Conservation (phyloP, 2,113 vertebrate species). For the Camelus bactrianus region DNA sequence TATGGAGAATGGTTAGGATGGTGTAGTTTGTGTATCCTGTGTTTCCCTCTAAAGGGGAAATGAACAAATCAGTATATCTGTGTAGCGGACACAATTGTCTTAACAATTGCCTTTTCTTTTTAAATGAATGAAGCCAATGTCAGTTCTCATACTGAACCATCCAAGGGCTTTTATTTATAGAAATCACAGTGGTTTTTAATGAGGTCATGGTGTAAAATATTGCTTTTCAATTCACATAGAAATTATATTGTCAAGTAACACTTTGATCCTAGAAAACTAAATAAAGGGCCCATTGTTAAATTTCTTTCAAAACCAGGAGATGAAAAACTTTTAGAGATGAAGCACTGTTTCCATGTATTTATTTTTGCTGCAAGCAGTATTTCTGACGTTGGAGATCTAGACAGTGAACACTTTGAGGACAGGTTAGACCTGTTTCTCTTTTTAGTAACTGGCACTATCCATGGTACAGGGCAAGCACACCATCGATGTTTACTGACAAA, state of each 20-base stretch:
- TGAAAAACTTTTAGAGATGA: background rate
- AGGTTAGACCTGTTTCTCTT: background rate
- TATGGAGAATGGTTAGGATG: conserved; percentile 38
- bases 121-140: conserved; percentile 42
- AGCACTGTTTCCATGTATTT: background rate
- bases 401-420: background rate
- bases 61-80: conserved; percentile 63
- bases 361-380: background rate
- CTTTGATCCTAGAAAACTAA: conserved; percentile 44
- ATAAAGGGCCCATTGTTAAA: background rate
- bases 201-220: conserved; percentile 29
- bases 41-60: background rate
- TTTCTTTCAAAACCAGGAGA: conserved; percentile 43
- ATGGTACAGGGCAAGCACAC: background rate
- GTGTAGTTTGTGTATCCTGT: background rate
- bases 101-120: background rate
- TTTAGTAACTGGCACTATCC: background rate
- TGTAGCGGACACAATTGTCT: background rate
- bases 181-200: conserved; percentile 59
- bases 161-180: conserved; percentile 66
- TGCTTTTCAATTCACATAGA: background rate
- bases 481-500: background rate
- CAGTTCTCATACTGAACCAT: conserved; percentile 43
- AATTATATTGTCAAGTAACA: conserved; percentile 56
- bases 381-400: background rate